Evolutionary conservation across 2,888 invertebrate species (phyloP).

Genomic region (Liodrosophila aerea): DNA sequence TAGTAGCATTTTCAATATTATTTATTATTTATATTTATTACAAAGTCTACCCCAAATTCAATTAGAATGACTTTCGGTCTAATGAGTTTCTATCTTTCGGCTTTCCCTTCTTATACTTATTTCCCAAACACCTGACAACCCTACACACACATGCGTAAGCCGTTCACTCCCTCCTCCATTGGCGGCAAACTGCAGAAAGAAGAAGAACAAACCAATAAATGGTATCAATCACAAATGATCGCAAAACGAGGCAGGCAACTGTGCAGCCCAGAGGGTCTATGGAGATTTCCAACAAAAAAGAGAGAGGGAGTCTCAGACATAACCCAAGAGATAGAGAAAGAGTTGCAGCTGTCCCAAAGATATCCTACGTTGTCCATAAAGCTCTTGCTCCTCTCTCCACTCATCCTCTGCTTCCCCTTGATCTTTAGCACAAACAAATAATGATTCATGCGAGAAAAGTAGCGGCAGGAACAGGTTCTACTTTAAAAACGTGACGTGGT

Average conservation of each 20-base stretch:
- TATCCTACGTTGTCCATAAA: slow-evolving; percentile 2
- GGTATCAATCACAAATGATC: slow-evolving; percentile 74
- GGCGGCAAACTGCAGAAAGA: slow-evolving; percentile 9
- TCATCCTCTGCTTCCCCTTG: not conserved
- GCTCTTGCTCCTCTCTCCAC: not conserved
- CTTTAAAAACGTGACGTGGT: slow-evolving; percentile 51
- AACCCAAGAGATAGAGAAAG: too few species aligned
- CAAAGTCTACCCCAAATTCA: too few species aligned
- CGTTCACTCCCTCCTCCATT: slow-evolving; percentile 20
- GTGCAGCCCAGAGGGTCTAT: slow-evolving; percentile 60
- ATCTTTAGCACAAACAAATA: slow-evolving; percentile 65
- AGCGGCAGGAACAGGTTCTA: slow-evolving; percentile 70
- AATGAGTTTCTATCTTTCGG: too few species aligned
- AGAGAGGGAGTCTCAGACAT: too few species aligned
- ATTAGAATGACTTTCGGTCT: too few species aligned
- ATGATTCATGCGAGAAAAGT: slow-evolving; percentile 77
- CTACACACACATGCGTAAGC: slow-evolving; percentile 59
- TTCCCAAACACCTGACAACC: slow-evolving; percentile 40
- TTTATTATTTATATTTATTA: too few species aligned
- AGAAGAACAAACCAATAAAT: slow-evolving; percentile 63
- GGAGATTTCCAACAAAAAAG: slow-evolving; percentile 56
- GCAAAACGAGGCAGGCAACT: slow-evolving; percentile 67
- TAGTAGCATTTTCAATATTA: too few species aligned
- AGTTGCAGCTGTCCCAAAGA: slow-evolving; percentile 65
- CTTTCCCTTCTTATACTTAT: too few species aligned